phyloP scores from a whole-genome alignment of 2,113 vertebrate genomes.

The Puntigrus tetrazona region DNA sequence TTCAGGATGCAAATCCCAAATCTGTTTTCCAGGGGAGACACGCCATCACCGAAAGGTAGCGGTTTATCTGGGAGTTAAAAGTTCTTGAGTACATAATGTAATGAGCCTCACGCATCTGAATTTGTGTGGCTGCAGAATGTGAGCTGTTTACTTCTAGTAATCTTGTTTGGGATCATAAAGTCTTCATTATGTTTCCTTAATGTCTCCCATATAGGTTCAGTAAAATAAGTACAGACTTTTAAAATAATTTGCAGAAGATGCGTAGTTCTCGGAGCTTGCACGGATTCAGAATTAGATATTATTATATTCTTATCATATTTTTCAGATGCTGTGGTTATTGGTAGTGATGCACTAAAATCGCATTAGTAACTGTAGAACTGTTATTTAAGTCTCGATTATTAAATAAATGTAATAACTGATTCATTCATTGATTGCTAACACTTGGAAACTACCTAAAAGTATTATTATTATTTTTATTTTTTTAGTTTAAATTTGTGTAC shows the following conservation, averaged over 20 bases:
- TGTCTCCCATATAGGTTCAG: background rate
- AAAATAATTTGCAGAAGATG: background rate
- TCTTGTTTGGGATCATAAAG: conserved; percentile 14
- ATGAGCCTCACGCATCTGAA: background rate
- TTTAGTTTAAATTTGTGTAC: too few species aligned
- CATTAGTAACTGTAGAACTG: too few species aligned
- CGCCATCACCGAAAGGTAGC: background rate
- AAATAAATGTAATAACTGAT: too few species aligned
- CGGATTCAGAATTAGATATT: background rate
- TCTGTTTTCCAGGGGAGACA: background rate
- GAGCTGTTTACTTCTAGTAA: background rate
- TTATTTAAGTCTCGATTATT: background rate
- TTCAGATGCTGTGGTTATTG: background rate
- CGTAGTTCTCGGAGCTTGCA: background rate
- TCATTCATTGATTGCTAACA: background rate
- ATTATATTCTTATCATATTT: too few species aligned
- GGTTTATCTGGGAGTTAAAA: background rate
- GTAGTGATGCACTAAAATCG: background rate
- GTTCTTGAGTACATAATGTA: background rate
- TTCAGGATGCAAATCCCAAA: conserved; percentile 4
- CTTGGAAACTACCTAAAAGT: too few species aligned
- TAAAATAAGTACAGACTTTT: background rate
- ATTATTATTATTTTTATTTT: too few species aligned
- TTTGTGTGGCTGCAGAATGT: background rate
- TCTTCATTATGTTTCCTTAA: background rate